Conservation (phyloP, 1,140 invertebrate genomes). For the Drosophila lacteicornis region DNA sequence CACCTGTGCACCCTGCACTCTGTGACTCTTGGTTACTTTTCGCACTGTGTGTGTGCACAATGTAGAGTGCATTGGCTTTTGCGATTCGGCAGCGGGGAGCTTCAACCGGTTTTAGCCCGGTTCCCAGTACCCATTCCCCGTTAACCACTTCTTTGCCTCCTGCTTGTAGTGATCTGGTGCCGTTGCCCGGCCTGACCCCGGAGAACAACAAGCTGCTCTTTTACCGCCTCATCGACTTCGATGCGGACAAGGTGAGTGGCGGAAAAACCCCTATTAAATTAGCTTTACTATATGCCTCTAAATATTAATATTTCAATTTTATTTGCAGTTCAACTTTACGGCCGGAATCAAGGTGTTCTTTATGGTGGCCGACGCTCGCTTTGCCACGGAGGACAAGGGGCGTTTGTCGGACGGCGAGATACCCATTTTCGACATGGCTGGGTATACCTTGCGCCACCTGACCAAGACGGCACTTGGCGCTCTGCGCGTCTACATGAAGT, state of each 20-base stretch:
- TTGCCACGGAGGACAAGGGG: constrained; percentile 83
- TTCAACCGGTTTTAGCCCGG: constrained; percentile 17
- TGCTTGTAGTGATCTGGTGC: constrained; percentile 85
- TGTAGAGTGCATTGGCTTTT: constrained; percentile 12
- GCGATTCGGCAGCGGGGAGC: background rate
- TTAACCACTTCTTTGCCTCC: constrained; percentile 59
- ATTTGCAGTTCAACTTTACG: constrained; percentile 87
- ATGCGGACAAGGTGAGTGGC: constrained; percentile 86
- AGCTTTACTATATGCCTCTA: background rate
- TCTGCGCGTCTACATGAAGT: constrained; percentile 89
- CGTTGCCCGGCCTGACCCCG: constrained; percentile 86
- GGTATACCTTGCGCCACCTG: constrained; percentile 87
- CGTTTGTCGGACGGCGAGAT: constrained; percentile 87
- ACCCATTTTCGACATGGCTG: constrained; percentile 89
- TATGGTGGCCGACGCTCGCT: constrained; percentile 89
- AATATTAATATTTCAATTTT: background rate
- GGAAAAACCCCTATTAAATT: too few relatives aligned
- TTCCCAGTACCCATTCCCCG: too few relatives aligned
- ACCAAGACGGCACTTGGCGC: constrained; percentile 88
- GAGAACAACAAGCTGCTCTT: constrained; percentile 87
- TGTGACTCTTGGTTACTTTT: background rate
- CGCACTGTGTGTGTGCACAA: background rate
- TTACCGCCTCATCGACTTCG: constrained; percentile 87
- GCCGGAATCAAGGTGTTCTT: constrained; percentile 89
- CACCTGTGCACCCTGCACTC: background rate